These are phyloP conservation scores for Pangasius sanitwongsei DNA, from an alignment of 2,797 vertebrate genomes.

Conservation along the genomic window DNA sequence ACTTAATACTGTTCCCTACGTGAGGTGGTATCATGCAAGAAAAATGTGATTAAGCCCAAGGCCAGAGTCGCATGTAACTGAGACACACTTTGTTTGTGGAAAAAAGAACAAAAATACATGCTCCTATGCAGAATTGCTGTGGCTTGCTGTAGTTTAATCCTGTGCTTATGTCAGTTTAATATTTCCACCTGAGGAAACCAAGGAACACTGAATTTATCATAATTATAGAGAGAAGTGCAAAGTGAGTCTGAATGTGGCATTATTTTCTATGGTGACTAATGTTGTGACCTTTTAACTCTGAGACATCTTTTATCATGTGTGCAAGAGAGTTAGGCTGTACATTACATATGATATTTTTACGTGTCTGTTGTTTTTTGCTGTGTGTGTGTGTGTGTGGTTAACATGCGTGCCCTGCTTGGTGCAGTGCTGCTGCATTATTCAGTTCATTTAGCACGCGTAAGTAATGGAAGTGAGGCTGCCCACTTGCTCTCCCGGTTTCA, in stretches of 20 bases:
- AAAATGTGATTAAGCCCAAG: background rate
- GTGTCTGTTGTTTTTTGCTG: background rate
- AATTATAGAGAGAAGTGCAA: background rate
- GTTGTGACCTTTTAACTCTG: background rate
- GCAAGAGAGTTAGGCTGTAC: background rate
- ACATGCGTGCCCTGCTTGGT: background rate
- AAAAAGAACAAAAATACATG: background rate
- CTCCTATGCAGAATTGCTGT: background rate
- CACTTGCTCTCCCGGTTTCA: background rate
- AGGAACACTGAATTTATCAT: background rate
- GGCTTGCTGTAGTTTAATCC: background rate
- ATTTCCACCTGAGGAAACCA: background rate
- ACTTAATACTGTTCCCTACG: background rate
- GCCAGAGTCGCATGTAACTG: background rate
- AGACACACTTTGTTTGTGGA: background rate
- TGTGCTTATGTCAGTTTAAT: background rate
- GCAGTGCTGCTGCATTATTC: slow-evolving; percentile 34
- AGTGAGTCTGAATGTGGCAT: background rate
- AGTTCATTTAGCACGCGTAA: slow-evolving; percentile 18
- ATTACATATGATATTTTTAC: background rate
- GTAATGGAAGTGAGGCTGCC: background rate
- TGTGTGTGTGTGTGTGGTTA: background rate
- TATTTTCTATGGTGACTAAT: background rate
- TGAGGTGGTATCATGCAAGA: background rate
- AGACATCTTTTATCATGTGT: background rate